These are phyloP conservation scores for human DNA, from an alignment of 2,113 vertebrate genomes.

Conservation along the genomic window DNA sequence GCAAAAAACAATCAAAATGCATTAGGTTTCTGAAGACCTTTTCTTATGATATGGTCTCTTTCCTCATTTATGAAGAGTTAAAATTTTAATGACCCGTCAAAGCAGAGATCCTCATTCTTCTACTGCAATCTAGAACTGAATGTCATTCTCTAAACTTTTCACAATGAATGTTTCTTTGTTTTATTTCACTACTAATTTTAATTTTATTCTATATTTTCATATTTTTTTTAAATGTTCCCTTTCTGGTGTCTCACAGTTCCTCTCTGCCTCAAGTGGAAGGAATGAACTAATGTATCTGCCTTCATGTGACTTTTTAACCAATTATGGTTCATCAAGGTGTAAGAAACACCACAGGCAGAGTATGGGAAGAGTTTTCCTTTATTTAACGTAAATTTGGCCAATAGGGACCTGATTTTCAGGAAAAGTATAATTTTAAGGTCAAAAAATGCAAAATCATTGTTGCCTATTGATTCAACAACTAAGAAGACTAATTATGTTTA, in stretches of 20 bases:
- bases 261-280: background rate
- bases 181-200: background rate
- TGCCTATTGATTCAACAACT: background rate
- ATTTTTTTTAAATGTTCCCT: background rate
- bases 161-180: background rate
- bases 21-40: background rate
- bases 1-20: background rate
- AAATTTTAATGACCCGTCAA: background rate
- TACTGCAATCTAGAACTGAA: background rate
- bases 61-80: background rate
- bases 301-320: background rate
- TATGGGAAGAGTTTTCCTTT: background rate
- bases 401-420: background rate
- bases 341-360: background rate
- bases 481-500: background rate
- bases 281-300: background rate
- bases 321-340: background rate
- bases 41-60: background rate
- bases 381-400: background rate
- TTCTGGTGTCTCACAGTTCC: background rate
- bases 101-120: background rate
- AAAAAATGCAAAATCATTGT: background rate
- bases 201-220: background rate
- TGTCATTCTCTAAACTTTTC: background rate
- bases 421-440: background rate